Evolutionary conservation across 2,888 invertebrate species (phyloP).

Genomic region (Philereme transversata): DNA sequence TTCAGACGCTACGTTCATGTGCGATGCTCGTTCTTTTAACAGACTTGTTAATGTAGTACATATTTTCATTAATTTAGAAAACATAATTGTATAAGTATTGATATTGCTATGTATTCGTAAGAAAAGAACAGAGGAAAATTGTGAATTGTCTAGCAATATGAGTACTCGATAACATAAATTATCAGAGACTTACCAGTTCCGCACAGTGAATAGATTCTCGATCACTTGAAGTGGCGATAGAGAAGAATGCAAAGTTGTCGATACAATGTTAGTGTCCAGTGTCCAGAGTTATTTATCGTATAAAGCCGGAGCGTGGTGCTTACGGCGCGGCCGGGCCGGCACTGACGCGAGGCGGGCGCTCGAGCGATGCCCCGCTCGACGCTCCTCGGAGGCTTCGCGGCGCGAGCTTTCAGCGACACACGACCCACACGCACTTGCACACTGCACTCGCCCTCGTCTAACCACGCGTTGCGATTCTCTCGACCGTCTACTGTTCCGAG

Average conservation of each 20-base stretch:
- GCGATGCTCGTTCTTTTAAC: constrained; percentile 18
- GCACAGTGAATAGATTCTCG: constrained; percentile 59
- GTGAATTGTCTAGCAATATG: constrained; percentile 4
- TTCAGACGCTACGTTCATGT: constrained; percentile 58
- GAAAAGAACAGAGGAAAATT: constrained; percentile 16
- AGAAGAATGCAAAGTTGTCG: constrained; percentile 53
- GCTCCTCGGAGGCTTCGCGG: constrained; percentile 76
- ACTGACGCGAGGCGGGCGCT: constrained; percentile 74
- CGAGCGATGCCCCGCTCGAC: constrained; percentile 44
- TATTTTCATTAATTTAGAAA: constrained; percentile 2
- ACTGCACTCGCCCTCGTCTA: constrained; percentile 82
- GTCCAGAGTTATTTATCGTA: constrained; percentile 54
- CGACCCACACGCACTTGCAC: constrained; percentile 81
- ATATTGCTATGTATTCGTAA: not conserved
- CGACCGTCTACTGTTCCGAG: constrained; percentile 80
- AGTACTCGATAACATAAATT: constrained; percentile 14
- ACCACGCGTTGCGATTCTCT: constrained; percentile 79
- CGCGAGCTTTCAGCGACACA: constrained; percentile 82
- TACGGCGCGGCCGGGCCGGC: constrained; percentile 83
- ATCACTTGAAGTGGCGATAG: constrained; percentile 59
- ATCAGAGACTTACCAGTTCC: constrained; percentile 67
- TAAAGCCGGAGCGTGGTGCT: constrained; percentile 72
- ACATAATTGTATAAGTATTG: not conserved
- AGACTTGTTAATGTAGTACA: not conserved
- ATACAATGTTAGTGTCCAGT: constrained; percentile 60